Evolutionary conservation across 1,140 invertebrate genomes (phyloP).

Genomic region (Microplitis mediator): DNA sequence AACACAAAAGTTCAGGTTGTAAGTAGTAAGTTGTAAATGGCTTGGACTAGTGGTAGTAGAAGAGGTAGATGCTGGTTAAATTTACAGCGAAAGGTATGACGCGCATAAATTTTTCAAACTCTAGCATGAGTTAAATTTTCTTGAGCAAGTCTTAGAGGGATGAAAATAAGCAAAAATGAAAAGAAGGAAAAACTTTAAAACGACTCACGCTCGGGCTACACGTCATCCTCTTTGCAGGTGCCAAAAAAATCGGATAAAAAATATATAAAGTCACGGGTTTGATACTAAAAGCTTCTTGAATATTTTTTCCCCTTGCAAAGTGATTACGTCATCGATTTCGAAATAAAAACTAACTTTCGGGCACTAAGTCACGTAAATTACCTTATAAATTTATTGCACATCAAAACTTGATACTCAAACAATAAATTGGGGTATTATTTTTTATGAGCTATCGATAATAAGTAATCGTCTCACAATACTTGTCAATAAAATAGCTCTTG

Average conservation of each 20-base stretch:
- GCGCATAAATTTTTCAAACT: constrained; percentile 38
- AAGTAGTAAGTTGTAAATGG: constrained; percentile 21
- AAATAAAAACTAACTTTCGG: no score
- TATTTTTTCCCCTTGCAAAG: constrained; percentile 17
- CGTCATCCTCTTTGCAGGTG: constrained; percentile 24
- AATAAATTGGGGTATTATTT: no score
- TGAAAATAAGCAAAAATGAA: constrained; percentile 26
- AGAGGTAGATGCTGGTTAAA: constrained; percentile 33
- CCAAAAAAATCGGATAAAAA: not conserved
- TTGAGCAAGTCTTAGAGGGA: not conserved
- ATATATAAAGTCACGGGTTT: constrained; percentile 9
- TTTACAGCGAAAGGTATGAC: constrained; percentile 39
- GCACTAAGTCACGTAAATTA: no score
- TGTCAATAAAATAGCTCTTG: no score
- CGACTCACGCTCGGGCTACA: constrained; percentile 33
- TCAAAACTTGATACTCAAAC: no score
- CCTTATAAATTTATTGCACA: no score
- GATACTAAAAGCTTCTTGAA: constrained; percentile 25
- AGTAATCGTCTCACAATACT: no score
- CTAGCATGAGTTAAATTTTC: not conserved
- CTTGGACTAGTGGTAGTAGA: no score
- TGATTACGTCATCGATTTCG: constrained; percentile 23
- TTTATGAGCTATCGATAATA: no score
- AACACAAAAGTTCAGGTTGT: no score
- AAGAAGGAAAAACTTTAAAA: constrained; percentile 26